phyloP scores from a whole-genome alignment of 1,140 invertebrate genomes.

The Drosophila albomicans region DNA sequence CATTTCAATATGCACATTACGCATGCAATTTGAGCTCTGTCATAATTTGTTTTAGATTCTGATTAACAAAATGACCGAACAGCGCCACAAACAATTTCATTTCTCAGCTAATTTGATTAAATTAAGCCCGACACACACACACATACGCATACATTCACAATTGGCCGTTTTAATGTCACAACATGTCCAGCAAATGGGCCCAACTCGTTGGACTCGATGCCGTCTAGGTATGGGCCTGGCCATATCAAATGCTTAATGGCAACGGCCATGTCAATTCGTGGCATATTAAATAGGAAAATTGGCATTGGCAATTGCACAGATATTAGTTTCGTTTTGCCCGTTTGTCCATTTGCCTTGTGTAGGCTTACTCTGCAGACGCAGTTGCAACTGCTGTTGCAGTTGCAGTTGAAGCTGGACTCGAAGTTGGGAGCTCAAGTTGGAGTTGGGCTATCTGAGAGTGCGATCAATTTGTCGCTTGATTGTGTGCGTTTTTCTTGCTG shows the following conservation, averaged over 20 bases:
- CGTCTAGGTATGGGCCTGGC: constrained; percentile 25
- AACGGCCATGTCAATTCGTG: constrained; percentile 80
- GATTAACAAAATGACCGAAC: constrained; percentile 70
- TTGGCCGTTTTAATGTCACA: constrained; percentile 64
- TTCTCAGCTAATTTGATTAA: constrained; percentile 82
- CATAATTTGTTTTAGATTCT: constrained; percentile 79
- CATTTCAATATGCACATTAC: constrained; percentile 53
- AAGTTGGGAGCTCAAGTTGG: constrained; percentile 9
- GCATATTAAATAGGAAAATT: constrained; percentile 82
- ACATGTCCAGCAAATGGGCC: constrained; percentile 52
- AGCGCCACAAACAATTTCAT: constrained; percentile 48
- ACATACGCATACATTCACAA: constrained; percentile 24
- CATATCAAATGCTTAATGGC: constrained; percentile 80
- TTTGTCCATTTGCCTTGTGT: constrained; percentile 36
- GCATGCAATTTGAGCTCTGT: constrained; percentile 53
- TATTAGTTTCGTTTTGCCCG: constrained; percentile 62
- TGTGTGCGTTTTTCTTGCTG: constrained; percentile 53
- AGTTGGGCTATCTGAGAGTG: constrained; percentile 73
- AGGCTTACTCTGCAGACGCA: constrained; percentile 26
- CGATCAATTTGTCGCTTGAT: constrained; percentile 81
- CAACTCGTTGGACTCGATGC: constrained; percentile 9
- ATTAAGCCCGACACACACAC: constrained; percentile 52
- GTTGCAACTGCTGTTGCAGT: constrained; percentile 23
- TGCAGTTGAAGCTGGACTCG: constrained; percentile 34
- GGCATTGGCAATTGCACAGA: constrained; percentile 81